Evolutionary conservation across 2,113 vertebrate genomes (phyloP).

Genomic region (Alouatta palliata): DNA sequence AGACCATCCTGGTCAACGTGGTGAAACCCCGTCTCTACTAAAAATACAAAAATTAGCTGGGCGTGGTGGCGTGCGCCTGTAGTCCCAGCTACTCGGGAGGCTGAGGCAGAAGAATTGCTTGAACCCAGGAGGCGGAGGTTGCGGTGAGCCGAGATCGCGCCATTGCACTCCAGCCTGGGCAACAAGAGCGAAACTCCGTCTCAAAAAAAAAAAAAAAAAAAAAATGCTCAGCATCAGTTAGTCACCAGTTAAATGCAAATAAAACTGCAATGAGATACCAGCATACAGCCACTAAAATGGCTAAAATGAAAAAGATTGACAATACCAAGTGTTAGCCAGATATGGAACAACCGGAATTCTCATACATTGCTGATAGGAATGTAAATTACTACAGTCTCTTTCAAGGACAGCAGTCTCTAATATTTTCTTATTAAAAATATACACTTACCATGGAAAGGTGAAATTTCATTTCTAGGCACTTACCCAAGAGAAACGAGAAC

Average conservation of each 20-base stretch:
- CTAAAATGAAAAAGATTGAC: neutral
- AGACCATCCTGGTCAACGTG: too few species aligned
- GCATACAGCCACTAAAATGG: neutral
- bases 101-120: too few species aligned
- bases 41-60: too few species aligned
- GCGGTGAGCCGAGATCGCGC: too few species aligned
- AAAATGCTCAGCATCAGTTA: neutral
- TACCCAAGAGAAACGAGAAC: neutral
- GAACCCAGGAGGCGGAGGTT: too few species aligned
- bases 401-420: neutral
- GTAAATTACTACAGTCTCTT: neutral
- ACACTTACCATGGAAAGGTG: neutral
- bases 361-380: neutral
- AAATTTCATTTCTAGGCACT: neutral
- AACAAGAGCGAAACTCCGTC: too few species aligned
- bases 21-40: too few species aligned
- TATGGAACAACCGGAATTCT: neutral
- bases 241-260: neutral
- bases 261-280: neutral
- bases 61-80: too few species aligned
- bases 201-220: too few species aligned
- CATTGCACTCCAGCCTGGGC: too few species aligned
- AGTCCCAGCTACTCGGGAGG: too few species aligned
- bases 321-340: neutral
- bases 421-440: slow-evolving; percentile 15